A percentile compares a stretch with the other conserved stretches of the same genome.
phyloP scores from a whole-genome alignment of 1,140 invertebrate genomes.

The Cydia amplana region DNA sequence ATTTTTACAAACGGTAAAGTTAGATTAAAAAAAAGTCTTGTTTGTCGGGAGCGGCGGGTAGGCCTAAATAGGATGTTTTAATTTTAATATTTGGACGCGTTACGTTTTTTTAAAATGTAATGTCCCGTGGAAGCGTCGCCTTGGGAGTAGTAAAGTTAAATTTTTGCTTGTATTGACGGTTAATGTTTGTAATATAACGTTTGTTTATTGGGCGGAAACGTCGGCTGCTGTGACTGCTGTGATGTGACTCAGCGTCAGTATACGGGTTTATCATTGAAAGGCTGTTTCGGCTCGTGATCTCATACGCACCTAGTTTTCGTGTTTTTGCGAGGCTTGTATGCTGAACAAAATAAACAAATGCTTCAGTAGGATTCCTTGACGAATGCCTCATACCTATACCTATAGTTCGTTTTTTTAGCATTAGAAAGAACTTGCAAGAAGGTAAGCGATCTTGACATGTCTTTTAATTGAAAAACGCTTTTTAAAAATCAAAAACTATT shows the following conservation, averaged over 20 bases:
- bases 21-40: conserved; percentile 76
- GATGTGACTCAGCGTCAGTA: conserved; percentile 57
- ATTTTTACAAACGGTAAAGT: conserved; percentile 80
- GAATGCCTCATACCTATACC: neutral
- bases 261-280: conserved; percentile 48
- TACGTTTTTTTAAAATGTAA: conserved; percentile 78
- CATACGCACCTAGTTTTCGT: conserved; percentile 32
- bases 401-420: too few species aligned
- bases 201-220: conserved; percentile 65
- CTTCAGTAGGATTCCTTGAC: neutral
- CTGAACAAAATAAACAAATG: conserved; percentile 12
- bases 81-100: conserved; percentile 45
- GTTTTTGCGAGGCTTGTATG: conserved; percentile 10
- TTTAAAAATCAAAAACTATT: too few species aligned
- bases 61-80: conserved; percentile 61
- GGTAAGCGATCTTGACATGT: too few species aligned
- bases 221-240: conserved; percentile 30
- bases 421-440: too few species aligned
- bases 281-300: conserved; percentile 43
- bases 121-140: conserved; percentile 56
- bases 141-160: conserved; percentile 69
- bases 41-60: conserved; percentile 62
- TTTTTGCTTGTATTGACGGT: conserved; percentile 68
- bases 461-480: too few species aligned
- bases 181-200: conserved; percentile 66